Percentiles rank a stretch among this genome's conserved stretches.
These are phyloP conservation scores for Malacosoma neustria DNA, from an alignment of 2,888 invertebrate genomes.

Conservation along the genomic window DNA sequence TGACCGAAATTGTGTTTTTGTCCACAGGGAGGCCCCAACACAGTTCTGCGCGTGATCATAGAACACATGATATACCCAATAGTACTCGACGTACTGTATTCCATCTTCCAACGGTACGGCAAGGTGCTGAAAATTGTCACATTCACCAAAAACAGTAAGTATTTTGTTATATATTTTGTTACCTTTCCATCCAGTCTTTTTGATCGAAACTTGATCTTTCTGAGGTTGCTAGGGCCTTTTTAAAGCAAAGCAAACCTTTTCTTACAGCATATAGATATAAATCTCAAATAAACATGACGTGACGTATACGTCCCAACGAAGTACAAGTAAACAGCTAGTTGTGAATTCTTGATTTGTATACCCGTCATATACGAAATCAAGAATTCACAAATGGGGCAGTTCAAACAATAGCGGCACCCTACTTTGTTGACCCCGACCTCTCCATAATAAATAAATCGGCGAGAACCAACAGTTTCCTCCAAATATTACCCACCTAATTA, in stretches of 20 bases:
- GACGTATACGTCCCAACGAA: neutral
- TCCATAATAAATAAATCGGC: neutral
- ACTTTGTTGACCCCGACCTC: slow-evolving; percentile 16
- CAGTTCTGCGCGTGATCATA: slow-evolving; percentile 97
- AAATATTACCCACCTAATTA: slow-evolving; percentile 20
- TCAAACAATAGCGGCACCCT: slow-evolving; percentile 20
- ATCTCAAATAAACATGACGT: too few relatives aligned
- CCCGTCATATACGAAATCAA: neutral
- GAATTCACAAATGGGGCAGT: neutral
- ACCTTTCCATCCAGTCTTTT: neutral
- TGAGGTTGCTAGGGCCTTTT: neutral
- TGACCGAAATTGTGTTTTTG: slow-evolving; percentile 50
- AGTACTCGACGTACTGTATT: slow-evolving; percentile 96
- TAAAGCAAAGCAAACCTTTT: neutral
- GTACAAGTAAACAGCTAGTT: neutral
- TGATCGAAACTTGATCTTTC: neutral
- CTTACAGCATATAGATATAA: too few relatives aligned
- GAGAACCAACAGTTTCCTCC: slow-evolving; percentile 10
- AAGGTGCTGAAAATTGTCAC: slow-evolving; percentile 99
- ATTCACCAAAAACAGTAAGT: slow-evolving; percentile 99
- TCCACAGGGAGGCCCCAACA: slow-evolving; percentile 90
- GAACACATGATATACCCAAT: slow-evolving; percentile 99
- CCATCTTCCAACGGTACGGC: slow-evolving; percentile 99
- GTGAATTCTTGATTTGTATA: neutral
- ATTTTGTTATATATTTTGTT: neutral